Percentiles rank a stretch among this genome's conserved stretches.
Conservation (phyloP, 2,888 invertebrate species). For the Eupithecia centaureata region DNA sequence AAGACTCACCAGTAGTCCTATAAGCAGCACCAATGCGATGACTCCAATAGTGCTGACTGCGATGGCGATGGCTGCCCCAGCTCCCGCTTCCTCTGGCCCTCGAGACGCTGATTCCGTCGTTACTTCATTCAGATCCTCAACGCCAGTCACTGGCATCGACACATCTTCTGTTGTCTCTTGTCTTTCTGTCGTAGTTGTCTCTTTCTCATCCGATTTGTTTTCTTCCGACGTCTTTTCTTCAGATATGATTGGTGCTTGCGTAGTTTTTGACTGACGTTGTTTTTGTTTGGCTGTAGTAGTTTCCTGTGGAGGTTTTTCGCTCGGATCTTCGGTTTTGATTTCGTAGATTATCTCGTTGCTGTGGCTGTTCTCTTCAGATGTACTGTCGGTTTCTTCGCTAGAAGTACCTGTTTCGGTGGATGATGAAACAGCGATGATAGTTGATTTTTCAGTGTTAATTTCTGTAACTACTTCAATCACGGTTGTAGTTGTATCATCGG, state of each 20-base stretch:
- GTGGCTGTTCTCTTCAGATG: constrained; percentile 67
- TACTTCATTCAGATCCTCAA: constrained; percentile 63
- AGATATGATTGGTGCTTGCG: constrained; percentile 34
- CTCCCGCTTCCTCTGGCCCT: constrained; percentile 74
- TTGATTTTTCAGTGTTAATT: constrained; percentile 65
- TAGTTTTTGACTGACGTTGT: not conserved
- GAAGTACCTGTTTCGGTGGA: constrained; percentile 49
- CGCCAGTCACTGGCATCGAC: constrained; percentile 58
- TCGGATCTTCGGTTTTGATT: constrained; percentile 48
- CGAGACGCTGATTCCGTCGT: constrained; percentile 68
- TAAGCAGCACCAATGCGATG: constrained; percentile 89
- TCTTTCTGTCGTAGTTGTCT: constrained; percentile 44
- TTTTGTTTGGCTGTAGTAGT: constrained; percentile 16
- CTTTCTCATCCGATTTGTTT: constrained; percentile 16
- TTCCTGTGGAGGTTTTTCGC: constrained; percentile 23
- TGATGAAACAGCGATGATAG: constrained; percentile 44
- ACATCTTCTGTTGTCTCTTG: constrained; percentile 46
- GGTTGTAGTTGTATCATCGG: constrained; percentile 60
- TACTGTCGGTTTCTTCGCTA: constrained; percentile 52
- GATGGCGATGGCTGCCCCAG: constrained; percentile 91
- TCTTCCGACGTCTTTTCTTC: constrained; percentile 22
- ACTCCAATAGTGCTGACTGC: constrained; percentile 92
- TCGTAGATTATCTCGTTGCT: constrained; percentile 68
- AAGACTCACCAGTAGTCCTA: constrained; percentile 88
- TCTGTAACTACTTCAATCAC: constrained; percentile 64